These are phyloP conservation scores for Rhinogobio ventralis DNA, from an alignment of 2,797 vertebrate species.

Conservation along the genomic window DNA sequence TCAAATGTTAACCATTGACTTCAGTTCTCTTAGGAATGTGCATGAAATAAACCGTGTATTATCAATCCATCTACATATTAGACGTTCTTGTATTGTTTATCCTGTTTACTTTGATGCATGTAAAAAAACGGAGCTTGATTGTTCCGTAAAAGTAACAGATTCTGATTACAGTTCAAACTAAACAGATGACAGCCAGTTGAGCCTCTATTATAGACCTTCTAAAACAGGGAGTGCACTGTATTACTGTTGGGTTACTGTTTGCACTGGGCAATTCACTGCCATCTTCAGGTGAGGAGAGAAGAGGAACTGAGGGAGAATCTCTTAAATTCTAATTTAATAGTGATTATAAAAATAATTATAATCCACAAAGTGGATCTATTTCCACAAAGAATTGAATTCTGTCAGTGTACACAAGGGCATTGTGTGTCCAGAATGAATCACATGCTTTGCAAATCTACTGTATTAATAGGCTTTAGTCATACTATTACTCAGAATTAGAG, in stretches of 20 bases:
- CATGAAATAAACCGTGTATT: background rate
- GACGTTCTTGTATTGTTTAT: background rate
- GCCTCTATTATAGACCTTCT: background rate
- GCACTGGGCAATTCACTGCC: constrained; percentile 1
- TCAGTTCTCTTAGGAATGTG: background rate
- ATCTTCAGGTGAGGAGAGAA: constrained; percentile 13
- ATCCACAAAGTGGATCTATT: background rate
- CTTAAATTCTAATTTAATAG: background rate
- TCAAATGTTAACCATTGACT: background rate
- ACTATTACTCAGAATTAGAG: background rate
- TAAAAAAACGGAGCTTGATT: background rate
- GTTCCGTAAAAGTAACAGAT: background rate
- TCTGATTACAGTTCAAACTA: background rate
- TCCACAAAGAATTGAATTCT: background rate
- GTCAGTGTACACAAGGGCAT: background rate
- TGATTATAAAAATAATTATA: background rate
- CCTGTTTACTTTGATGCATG: background rate
- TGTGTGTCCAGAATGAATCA: background rate
- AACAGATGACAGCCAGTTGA: background rate
- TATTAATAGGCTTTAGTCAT: constrained; percentile 5
- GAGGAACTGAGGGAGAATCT: background rate
- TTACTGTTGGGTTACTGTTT: background rate
- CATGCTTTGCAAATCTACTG: background rate
- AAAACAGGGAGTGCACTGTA: background rate
- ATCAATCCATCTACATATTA: background rate